Base-by-base conservation (phyloP, 2,797 vertebrate genomes). In the Melanotaenia boesemani region DNA sequence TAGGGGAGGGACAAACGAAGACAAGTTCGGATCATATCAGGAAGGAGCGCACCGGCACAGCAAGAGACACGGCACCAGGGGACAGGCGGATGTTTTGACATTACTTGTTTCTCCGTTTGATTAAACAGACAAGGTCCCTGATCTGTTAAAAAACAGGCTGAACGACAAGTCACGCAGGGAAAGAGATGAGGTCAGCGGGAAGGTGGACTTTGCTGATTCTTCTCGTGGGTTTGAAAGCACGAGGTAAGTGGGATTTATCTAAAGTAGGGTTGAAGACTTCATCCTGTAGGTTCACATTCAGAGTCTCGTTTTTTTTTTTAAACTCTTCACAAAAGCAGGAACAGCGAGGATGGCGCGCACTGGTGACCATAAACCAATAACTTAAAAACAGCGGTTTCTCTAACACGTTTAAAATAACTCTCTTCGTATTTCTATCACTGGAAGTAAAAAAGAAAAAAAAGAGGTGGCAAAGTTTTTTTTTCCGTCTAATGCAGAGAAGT, bases 141-240 rank as follows among this genome's bases (percentile, higher is more conserved):
- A 2, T 30, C 26, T 18, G 9, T 63, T 52, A 32, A 36, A 12
- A 26, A 24, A 41, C n/a, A 76, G 75, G 78, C 76, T 75, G 71
- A 78, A 44, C 46, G 13, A 26, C 48, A 59, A 67, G 63, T 64
- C 60, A 65, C 68, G 26, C 70, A 52, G 58, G 63, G 74, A 60
- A 66, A 79, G 76, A 80, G 67, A 95, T 95, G 94, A 81, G 80
- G 82, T 87, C 85, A 46, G 79, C 72, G 57, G 70, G 60, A 66
- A 81, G 78, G 77, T 76, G 87, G 83, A 92, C 89, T 89, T 91
- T 90, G 72, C 34, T 85, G 77, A 75, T 93, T 69, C 83, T 94
- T 81, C 68, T 93, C 9, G 63, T 90, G 55, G 83, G 79, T 72
- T 74, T 93, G 66, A 83, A 89, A 59, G 83, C 80, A 26, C 85